These are phyloP conservation scores for Actinostola sp. DNA, from an alignment of 92 coral and sea anemone species.

Conservation along the genomic window DNA sequence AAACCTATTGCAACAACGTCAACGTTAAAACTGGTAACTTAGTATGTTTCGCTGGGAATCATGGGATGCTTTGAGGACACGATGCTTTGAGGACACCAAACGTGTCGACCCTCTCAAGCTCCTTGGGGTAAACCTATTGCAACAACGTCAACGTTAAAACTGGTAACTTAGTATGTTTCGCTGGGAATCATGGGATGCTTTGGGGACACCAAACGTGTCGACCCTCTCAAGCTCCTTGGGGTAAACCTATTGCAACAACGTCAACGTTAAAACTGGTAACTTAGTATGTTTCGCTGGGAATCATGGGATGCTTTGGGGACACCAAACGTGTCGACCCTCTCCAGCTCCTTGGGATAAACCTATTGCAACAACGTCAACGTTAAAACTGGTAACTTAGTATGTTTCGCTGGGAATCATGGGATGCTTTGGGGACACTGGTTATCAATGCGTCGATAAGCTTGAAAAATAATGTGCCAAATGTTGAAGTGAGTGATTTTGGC, in stretches of 20 bases:
- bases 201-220: slow-evolving; percentile 74
- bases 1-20: slow-evolving; percentile 55
- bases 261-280: not conserved
- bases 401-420: too few relatives aligned
- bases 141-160: not conserved
- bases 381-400: too few relatives aligned
- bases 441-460: too few relatives aligned
- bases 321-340: slow-evolving; percentile 80
- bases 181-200: slow-evolving; percentile 81
- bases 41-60: too few relatives aligned
- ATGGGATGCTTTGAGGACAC: too few relatives aligned
- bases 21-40: not conserved
- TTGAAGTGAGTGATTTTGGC: too few relatives aligned
- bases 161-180: too few relatives aligned
- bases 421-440: too few relatives aligned
- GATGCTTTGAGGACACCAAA: slow-evolving; percentile 77
- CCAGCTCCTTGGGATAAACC: slow-evolving; percentile 91
- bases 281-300: too few relatives aligned
- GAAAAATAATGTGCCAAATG: too few relatives aligned
- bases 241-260: slow-evolving; percentile 59
- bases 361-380: slow-evolving; percentile 7
- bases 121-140: slow-evolving; percentile 76
- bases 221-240: slow-evolving; percentile 89
- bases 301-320: slow-evolving; percentile 76
- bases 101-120: slow-evolving; percentile 88